Evolutionary conservation across 2,113 vertebrate species (phyloP), one percentile per base, ranked within the genome.

Genomic region (Odocoileus hemionus): DNA sequence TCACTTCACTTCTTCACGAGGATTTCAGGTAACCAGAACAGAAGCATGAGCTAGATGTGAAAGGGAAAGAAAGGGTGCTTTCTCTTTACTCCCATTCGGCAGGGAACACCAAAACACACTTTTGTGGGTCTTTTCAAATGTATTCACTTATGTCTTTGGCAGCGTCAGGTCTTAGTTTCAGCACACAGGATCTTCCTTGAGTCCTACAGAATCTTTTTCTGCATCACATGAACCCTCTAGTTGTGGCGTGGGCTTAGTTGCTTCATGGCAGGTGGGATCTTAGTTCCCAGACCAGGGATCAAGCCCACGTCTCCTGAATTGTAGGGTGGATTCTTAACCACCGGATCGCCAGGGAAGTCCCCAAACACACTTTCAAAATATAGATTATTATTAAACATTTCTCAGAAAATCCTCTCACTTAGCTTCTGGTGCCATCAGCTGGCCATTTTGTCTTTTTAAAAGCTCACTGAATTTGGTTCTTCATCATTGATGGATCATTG

Each of bases 391-490:
- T 12, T 83, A 52, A 82, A 39, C 79, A 21, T 86, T 54, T 86
- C 54, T 39, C 91, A 50, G 87, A 89, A 58, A 80, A 91, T n/a
- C 10, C 0, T 84, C 79, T 55, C 52, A 6, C 14, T 45, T 58
- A 4, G 57, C 64, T 94, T 93, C 61, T 96, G 45, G 79, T 95
- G 96, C 95, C 97, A 58, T 96, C 97, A 86, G 47, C 92, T 80
- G 98, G 93, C 60, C 64, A 7, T 50, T 80, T 39, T 78, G 7
- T 80, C 92, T 43, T 60, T 86, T 70, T 36, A 83, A 96, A 16
- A 23, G 54, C 7, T 36, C 61, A 50, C 14, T 12, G 28, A 3
- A 11, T 64, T 39, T 43, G 85, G 33, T 61, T 47, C 80, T 86
- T 67, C 36, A 19, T 60, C 5, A 3, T 64, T 12, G n/a, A 45